phyloP scores from a whole-genome alignment of 1,140 invertebrate species.

The Drosophila orena region DNA sequence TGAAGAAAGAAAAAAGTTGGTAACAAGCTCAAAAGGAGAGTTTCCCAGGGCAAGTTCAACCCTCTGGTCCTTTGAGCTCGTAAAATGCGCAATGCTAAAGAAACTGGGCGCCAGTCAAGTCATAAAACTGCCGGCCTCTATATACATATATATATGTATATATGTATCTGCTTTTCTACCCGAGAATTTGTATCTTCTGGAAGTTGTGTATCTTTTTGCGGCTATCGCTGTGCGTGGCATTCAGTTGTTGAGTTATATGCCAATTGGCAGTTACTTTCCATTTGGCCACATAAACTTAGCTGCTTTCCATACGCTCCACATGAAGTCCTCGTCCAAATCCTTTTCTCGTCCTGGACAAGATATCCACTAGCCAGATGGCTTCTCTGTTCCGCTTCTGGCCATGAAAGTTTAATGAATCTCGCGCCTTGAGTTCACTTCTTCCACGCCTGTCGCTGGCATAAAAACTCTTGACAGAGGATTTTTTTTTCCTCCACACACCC shows the following conservation, averaged over 20 bases:
- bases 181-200: constrained; percentile 14
- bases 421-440: constrained; percentile 32
- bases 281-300: constrained; percentile 58
- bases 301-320: constrained; percentile 44
- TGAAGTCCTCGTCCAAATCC: constrained; percentile 16
- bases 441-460: constrained; percentile 36
- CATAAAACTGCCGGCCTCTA: constrained; percentile 57
- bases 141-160: neutral
- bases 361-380: constrained; percentile 38
- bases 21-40: constrained; percentile 48
- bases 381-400: constrained; percentile 42
- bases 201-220: constrained; percentile 35
- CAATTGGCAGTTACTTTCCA: constrained; percentile 69
- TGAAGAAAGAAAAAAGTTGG: constrained; percentile 36
- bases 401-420: constrained; percentile 69
- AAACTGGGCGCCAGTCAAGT: constrained; percentile 64
- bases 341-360: constrained; percentile 23
- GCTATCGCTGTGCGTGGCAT: constrained; percentile 13
- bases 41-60: constrained; percentile 14
- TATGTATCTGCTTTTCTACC: constrained; percentile 14
- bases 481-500: constrained; percentile 12
- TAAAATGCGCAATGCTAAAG: constrained; percentile 60
- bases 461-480: constrained; percentile 37
- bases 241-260: constrained; percentile 62
- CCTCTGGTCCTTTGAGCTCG: constrained; percentile 29